phyloP scores from a whole-genome alignment of 2,797 vertebrate species.

The Naso thynnoides region DNA sequence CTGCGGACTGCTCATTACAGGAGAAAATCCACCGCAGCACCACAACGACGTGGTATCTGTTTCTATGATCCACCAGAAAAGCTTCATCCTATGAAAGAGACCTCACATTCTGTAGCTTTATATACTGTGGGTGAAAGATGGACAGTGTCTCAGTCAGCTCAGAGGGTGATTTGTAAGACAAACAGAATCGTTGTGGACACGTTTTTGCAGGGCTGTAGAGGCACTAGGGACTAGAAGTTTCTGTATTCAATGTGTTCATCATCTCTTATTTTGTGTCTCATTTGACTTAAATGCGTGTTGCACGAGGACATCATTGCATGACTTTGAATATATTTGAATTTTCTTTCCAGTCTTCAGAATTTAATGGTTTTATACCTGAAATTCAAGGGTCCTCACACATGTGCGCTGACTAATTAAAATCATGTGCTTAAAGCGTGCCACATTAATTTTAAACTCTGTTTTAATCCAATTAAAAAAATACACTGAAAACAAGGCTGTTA shows the following conservation, averaged over 20 bases:
- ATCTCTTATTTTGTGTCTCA: not conserved
- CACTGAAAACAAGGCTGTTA: too few species aligned
- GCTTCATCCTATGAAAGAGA: conserved; percentile 17
- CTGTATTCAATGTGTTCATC: not conserved
- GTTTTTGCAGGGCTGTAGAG: not conserved
- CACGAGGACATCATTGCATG: too few species aligned
- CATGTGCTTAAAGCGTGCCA: too few species aligned
- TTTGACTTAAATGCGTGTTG: not conserved
- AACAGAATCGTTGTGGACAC: not conserved
- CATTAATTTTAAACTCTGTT: not conserved
- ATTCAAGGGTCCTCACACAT: not conserved
- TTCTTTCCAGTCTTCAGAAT: too few species aligned
- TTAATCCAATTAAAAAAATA: too few species aligned
- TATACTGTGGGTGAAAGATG: conserved; percentile 1
- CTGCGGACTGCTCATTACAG: conserved; percentile 65
- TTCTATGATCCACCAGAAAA: conserved; percentile 28
- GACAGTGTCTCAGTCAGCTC: not conserved
- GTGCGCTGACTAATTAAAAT: too few species aligned
- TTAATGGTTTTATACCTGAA: too few species aligned
- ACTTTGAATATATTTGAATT: not conserved
- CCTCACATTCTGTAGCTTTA: not conserved
- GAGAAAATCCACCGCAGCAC: conserved; percentile 44
- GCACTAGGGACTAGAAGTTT: not conserved
- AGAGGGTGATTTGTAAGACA: conserved; percentile 5
- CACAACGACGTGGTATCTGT: conserved; percentile 2